These are phyloP conservation scores for Cephus pygmeus DNA, from an alignment of 2,888 invertebrate species.

Conservation along the genomic window DNA sequence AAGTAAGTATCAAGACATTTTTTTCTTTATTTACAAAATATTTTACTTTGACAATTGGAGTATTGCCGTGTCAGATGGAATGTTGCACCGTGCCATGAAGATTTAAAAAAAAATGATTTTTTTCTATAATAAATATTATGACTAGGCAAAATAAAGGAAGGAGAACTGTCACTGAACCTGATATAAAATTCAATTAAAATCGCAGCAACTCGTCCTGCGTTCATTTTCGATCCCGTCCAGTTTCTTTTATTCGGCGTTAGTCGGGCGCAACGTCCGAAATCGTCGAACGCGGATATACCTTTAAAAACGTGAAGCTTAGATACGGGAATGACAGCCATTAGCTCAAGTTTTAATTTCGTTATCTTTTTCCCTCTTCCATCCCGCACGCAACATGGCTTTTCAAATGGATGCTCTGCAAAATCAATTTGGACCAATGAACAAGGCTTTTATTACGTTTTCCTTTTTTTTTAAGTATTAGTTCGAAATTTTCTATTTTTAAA, in stretches of 20 bases:
- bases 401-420: neutral
- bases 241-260: neutral
- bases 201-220: neutral
- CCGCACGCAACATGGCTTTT: neutral
- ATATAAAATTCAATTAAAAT: neutral
- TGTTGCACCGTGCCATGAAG: neutral
- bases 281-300: neutral
- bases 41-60: neutral
- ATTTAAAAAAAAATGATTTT: neutral
- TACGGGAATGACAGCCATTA: neutral
- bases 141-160: neutral
- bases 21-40: too few relatives aligned
- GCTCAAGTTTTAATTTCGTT: neutral
- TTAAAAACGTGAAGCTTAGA: neutral
- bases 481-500: too few relatives aligned
- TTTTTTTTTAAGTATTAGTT: neutral
- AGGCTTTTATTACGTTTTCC: too few relatives aligned
- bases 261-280: neutral
- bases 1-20: slow-evolving; percentile 38
- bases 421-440: neutral
- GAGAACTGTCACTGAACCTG: neutral
- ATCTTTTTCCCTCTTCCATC: neutral
- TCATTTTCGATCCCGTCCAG: neutral
- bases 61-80: neutral
- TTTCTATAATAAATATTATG: neutral